These are phyloP conservation scores for Diorhabda elongata DNA, from an alignment of 1,140 invertebrate species.

Conservation along the genomic window DNA sequence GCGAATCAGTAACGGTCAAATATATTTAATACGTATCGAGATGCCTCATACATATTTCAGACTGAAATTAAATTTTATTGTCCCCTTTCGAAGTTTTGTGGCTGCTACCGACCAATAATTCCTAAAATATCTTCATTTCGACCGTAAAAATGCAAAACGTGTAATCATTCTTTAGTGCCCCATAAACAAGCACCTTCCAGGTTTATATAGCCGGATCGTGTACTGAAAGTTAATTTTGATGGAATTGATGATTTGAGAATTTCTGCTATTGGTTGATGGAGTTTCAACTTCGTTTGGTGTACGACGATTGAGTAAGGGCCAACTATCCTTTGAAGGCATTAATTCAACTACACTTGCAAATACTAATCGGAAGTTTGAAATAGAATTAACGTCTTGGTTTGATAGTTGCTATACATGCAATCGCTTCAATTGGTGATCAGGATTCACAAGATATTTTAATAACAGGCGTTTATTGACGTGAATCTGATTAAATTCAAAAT, in stretches of 20 bases:
- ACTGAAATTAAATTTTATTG: slow-evolving; percentile 13
- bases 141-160: slow-evolving; percentile 11
- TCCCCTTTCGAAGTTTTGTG: not conserved
- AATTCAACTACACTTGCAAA: not conserved
- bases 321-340: not conserved
- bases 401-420: too few species aligned
- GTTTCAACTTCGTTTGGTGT: not conserved
- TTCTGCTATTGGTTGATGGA: not conserved
- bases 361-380: not conserved
- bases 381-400: not conserved
- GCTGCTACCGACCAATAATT: slow-evolving; percentile 9
- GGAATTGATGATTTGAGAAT: not conserved
- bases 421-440: too few species aligned
- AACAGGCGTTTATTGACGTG: too few species aligned
- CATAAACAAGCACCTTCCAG: slow-evolving; percentile 7
- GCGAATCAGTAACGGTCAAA: not conserved
- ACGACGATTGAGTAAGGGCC: not conserved
- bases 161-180: slow-evolving; percentile 18
- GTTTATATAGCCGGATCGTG: slow-evolving; percentile 4
- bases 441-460: too few species aligned
- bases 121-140: slow-evolving; percentile 14
- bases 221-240: slow-evolving; percentile 3
- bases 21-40: slow-evolving; percentile 1
- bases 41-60: slow-evolving; percentile 15
- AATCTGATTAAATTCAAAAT: too few species aligned